These are phyloP conservation scores for Eurytoma adleriae DNA, from an alignment of 2,888 invertebrate genomes.

Conservation along the genomic window DNA sequence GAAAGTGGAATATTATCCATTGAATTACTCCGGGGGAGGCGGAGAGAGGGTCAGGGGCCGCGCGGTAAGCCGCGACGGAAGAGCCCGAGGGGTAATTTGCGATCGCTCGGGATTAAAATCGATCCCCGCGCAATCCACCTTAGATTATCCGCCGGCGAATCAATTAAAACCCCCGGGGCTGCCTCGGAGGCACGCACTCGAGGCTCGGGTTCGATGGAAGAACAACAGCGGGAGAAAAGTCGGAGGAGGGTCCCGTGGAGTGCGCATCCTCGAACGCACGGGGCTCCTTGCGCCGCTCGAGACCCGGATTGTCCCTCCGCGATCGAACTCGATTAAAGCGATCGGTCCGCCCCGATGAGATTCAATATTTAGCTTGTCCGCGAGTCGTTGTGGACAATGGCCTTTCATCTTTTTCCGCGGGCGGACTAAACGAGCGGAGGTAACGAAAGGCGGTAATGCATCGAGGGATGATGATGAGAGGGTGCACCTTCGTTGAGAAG, in stretches of 20 bases:
- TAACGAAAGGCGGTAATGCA: no score
- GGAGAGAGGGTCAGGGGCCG: no score
- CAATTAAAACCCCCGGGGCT: not conserved
- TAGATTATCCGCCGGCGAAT: not conserved
- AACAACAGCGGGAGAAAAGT: no score
- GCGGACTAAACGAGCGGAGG: no score
- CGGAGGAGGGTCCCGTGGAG: no score
- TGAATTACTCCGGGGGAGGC: no score
- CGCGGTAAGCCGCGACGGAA: no score
- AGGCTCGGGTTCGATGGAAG: not conserved
- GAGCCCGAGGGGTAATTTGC: not conserved
- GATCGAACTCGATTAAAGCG: slow-evolving; percentile 38
- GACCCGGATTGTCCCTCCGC: not conserved
- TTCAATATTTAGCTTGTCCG: slow-evolving; percentile 5
- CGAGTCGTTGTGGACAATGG: not conserved
- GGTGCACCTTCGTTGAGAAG: no score
- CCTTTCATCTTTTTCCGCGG: not conserved
- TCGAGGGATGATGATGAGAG: no score
- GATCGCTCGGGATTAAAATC: not conserved
- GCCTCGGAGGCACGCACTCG: not conserved
- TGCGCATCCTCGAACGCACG: no score
- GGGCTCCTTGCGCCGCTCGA: no score
- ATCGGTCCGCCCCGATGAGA: slow-evolving; percentile 16
- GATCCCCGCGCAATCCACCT: not conserved
- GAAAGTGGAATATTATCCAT: no score